Evolutionary conservation across 2,113 vertebrate genomes (phyloP).

Genomic region (Clinocottus analis): DNA sequence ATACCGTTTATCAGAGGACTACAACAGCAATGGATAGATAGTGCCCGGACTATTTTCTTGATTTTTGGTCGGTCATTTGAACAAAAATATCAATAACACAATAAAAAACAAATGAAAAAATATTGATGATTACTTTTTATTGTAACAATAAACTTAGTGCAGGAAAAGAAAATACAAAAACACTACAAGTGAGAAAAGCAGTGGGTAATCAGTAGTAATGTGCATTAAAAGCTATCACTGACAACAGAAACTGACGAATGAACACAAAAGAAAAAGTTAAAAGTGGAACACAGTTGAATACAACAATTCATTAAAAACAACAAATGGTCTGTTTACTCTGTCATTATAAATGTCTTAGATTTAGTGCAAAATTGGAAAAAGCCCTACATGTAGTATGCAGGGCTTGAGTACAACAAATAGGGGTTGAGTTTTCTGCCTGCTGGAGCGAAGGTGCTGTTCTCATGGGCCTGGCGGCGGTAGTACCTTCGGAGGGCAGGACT

Average conservation of each 20-base stretch:
- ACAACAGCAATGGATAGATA: too few species aligned
- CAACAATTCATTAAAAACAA: background rate
- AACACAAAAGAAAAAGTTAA: background rate
- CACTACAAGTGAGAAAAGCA: background rate
- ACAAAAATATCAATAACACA: background rate
- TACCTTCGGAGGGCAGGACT: constrained; percentile 80
- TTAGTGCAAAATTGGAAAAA: background rate
- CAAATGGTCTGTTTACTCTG: background rate
- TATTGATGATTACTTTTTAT: background rate
- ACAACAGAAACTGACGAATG: background rate
- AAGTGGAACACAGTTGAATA: background rate
- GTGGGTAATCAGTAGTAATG: background rate
- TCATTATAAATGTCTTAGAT: background rate
- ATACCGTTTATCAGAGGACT: too few species aligned
- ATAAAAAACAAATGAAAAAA: background rate
- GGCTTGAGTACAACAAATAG: constrained; percentile 76
- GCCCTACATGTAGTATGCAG: constrained; percentile 76
- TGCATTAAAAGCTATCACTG: background rate
- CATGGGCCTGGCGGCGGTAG: constrained; percentile 80
- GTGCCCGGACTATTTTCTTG: too few species aligned
- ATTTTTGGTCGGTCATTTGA: background rate
- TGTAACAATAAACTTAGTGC: background rate
- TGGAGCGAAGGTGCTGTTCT: constrained; percentile 55
- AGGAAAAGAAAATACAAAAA: background rate
- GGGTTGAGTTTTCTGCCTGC: constrained; percentile 66